phyloP scores from a whole-genome alignment of 2,113 vertebrate genomes.

The Mus pahari region DNA sequence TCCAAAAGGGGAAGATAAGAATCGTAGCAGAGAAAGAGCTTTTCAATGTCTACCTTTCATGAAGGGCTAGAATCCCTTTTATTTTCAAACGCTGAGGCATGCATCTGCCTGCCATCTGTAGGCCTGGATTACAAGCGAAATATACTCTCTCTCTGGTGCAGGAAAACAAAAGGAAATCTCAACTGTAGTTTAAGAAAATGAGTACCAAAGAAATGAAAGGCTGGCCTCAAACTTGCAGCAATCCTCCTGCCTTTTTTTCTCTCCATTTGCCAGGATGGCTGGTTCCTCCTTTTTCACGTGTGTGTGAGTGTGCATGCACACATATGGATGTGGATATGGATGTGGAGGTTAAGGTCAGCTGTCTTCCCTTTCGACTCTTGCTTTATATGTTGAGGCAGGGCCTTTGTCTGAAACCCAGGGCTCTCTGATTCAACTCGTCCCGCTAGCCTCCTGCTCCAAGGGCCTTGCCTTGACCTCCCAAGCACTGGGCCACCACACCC shows the following conservation, averaged over 20 bases:
- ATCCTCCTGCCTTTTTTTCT: neutral
- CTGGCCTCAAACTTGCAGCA: neutral
- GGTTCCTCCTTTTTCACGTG: neutral
- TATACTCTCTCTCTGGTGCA: neutral
- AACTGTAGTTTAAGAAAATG: neutral
- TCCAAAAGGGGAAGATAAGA: slow-evolving; percentile 24
- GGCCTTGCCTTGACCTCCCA: neutral
- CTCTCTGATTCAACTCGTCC: neutral
- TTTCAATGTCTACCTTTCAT: neutral
- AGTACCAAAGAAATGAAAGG: neutral
- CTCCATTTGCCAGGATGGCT: neutral
- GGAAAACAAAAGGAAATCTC: slow-evolving; percentile 4
- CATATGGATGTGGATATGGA: too few relatives aligned
- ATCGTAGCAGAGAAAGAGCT: neutral
- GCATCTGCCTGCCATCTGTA: neutral
- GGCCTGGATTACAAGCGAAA: neutral
- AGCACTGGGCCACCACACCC: neutral
- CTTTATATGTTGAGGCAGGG: too few relatives aligned
- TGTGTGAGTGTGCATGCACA: neutral
- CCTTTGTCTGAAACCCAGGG: neutral
- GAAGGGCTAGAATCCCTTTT: neutral
- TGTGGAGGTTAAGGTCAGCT: neutral
- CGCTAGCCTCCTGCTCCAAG: too few relatives aligned
- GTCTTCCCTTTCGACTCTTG: too few relatives aligned
- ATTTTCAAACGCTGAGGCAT: neutral